Conservation (phyloP, 2,888 invertebrate species). For the Chrysolina oricalcia region DNA sequence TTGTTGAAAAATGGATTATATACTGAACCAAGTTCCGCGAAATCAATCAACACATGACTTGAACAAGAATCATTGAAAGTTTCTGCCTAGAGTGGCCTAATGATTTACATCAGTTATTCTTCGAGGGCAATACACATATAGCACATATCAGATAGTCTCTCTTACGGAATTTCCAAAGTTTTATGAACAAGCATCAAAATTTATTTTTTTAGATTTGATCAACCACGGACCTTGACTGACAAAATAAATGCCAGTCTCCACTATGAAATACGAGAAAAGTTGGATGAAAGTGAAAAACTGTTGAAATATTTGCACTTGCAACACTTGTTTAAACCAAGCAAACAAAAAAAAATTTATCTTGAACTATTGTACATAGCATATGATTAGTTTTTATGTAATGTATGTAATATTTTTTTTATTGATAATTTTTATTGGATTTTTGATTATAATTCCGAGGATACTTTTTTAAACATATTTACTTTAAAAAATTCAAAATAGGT, state of each 20-base stretch:
- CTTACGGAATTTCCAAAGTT: background rate
- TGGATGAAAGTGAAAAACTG: conserved; percentile 36
- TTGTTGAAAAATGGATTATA: no score
- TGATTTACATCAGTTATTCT: no score
- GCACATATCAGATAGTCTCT: background rate
- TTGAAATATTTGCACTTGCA: conserved; percentile 49
- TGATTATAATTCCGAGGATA: conserved; percentile 18
- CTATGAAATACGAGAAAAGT: background rate
- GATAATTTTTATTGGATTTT: conserved; percentile 6
- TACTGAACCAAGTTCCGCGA: no score
- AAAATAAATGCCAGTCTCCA: background rate
- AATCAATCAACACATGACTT: no score
- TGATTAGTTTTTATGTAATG: conserved; percentile 34
- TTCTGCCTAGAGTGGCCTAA: no score
- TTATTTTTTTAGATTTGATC: conserved; percentile 24
- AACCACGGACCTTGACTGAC: background rate
- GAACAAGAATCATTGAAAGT: no score
- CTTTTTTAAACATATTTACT: conserved; percentile 18
- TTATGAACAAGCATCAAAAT: conserved; percentile 27
- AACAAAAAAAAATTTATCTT: conserved; percentile 49
- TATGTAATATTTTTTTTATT: conserved; percentile 28
- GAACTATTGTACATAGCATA: conserved; percentile 54
- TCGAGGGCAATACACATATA: background rate
- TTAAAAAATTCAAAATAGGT: background rate
- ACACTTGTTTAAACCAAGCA: conserved; percentile 57